phyloP scores from a whole-genome alignment of 2,113 vertebrate genomes.

The Romanogobio albipinnatus region DNA sequence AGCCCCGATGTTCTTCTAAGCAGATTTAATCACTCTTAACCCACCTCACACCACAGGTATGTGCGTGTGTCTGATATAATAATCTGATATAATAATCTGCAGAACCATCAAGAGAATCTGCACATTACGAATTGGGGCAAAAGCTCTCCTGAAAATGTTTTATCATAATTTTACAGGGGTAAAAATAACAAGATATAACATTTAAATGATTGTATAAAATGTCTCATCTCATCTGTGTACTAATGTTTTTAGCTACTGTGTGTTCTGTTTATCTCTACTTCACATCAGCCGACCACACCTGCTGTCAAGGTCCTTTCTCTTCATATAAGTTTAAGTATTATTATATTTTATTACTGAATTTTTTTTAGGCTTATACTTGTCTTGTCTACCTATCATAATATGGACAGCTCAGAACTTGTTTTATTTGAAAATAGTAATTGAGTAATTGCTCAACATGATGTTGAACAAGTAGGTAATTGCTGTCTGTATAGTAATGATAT shows the following conservation, averaged over 20 bases:
- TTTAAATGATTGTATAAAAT: too few relatives aligned
- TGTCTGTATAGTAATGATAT: conserved; percentile 34
- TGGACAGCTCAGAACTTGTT: neutral
- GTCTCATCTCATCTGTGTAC: neutral
- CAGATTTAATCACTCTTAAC: too few relatives aligned
- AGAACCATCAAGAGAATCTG: too few relatives aligned
- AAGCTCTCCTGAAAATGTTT: too few relatives aligned
- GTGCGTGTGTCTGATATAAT: too few relatives aligned
- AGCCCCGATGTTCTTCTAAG: too few relatives aligned
- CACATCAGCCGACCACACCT: neutral
- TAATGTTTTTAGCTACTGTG: neutral
- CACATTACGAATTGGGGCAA: too few relatives aligned
- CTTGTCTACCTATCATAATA: neutral
- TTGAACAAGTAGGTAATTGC: conserved; percentile 27
- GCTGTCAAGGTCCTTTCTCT: neutral
- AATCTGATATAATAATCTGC: too few relatives aligned
- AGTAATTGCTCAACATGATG: conserved; percentile 11
- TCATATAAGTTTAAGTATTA: neutral
- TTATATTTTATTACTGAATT: neutral
- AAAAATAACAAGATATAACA: too few relatives aligned
- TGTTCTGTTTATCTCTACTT: neutral
- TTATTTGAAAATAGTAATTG: neutral
- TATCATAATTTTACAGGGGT: too few relatives aligned
- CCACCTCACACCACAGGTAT: too few relatives aligned
- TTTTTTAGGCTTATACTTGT: neutral